phyloP scores from a whole-genome alignment of 2,888 invertebrate species.

The Dascillus cervinus region DNA sequence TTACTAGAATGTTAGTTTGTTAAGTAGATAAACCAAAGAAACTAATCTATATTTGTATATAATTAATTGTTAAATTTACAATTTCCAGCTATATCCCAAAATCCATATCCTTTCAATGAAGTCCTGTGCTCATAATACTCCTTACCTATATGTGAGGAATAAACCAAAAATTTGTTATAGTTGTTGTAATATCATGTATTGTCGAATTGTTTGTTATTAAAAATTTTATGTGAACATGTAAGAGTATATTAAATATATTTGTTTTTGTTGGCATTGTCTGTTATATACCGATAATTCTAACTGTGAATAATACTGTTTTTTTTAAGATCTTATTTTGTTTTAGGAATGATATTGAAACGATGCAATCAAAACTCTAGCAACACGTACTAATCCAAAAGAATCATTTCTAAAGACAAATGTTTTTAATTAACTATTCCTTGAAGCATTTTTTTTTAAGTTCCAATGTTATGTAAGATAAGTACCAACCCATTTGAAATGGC shows the following conservation, averaged over 20 bases:
- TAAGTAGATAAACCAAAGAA: neutral
- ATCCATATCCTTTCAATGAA: constrained; percentile 31
- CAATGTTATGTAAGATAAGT: too few species aligned
- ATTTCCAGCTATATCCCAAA: constrained; percentile 36
- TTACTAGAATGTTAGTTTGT: neutral
- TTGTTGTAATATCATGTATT: constrained; percentile 4
- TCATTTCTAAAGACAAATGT: too few species aligned
- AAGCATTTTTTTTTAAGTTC: too few species aligned
- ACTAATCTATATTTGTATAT: constrained; percentile 2
- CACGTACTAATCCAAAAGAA: too few species aligned
- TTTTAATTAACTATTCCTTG: too few species aligned
- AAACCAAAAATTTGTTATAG: too few species aligned
- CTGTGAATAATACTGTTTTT: too few species aligned
- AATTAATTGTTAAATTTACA: constrained; percentile 10
- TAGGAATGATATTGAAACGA: too few species aligned
- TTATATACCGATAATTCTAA: too few species aligned
- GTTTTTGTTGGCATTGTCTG: constrained; percentile 11
- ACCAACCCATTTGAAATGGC: too few species aligned
- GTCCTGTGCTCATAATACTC: constrained; percentile 8
- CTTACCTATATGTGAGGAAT: constrained; percentile 2
- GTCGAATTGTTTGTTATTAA: constrained; percentile 4
- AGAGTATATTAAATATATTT: constrained; percentile 10
- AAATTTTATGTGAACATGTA: constrained; percentile 9
- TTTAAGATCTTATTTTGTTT: too few species aligned
- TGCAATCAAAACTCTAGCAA: too few species aligned